phyloP scores from a whole-genome alignment of 92 coral and sea anemone genomes.

The Phymanthus crucifer region DNA sequence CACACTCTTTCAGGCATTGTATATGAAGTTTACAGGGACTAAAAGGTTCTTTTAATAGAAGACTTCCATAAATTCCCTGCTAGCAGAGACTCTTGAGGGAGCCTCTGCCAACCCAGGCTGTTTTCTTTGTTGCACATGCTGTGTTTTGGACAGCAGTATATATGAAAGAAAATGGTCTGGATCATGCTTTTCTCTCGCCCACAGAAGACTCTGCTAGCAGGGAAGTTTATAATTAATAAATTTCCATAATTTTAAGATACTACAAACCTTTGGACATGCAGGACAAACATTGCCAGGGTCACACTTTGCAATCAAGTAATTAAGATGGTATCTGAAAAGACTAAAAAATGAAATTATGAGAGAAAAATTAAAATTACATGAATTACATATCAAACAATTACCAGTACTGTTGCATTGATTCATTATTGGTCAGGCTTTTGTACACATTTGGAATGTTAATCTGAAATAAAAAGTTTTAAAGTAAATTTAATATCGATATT shows the following conservation, averaged over 20 bases:
- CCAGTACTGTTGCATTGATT: constrained; percentile 32
- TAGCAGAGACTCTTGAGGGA: too few species aligned
- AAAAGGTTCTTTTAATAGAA: not conserved
- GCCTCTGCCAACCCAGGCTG: too few species aligned
- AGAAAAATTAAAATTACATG: constrained; percentile 7
- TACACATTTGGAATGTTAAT: constrained; percentile 20
- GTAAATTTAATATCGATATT: not conserved
- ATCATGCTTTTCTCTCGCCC: too few species aligned
- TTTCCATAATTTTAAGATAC: constrained; percentile 7
- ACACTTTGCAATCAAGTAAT: not conserved
- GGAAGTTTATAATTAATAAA: not conserved
- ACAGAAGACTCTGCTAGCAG: too few species aligned
- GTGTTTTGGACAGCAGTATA: too few species aligned
- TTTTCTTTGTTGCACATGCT: too few species aligned
- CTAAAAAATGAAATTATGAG: constrained; percentile 4
- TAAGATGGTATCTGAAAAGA: constrained; percentile 19
- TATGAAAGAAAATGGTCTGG: too few species aligned
- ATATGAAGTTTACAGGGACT: too few species aligned
- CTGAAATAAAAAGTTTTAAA: constrained; percentile 1
- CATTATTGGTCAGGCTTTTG: constrained; percentile 31
- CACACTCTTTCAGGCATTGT: too few species aligned
- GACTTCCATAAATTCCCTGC: too few species aligned
- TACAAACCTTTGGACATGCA: constrained; percentile 29
- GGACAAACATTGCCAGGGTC: constrained; percentile 30
- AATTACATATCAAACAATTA: not conserved